phyloP scores from a whole-genome alignment of 1,140 invertebrate species.

The Diachasma alloeum region DNA sequence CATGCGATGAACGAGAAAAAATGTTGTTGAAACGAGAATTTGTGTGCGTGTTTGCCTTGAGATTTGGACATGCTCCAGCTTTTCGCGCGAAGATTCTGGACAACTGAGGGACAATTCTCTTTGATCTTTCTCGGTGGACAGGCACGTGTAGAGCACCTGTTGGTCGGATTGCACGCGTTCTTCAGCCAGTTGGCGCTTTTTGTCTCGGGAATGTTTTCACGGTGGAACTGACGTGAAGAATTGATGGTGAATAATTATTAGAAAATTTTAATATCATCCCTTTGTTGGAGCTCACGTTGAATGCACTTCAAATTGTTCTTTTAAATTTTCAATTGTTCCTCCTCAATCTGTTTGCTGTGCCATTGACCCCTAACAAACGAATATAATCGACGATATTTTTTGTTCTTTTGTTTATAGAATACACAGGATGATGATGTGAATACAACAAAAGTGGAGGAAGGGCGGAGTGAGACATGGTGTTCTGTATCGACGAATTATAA shows the following conservation, averaged over 20 bases:
- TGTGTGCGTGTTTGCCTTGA: too few relatives aligned
- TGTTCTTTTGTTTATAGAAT: neutral
- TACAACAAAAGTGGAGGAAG: neutral
- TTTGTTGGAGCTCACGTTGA: neutral
- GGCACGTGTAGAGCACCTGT: constrained; percentile 48
- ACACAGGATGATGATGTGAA: neutral
- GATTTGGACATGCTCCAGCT: too few relatives aligned
- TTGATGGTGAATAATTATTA: constrained; percentile 9
- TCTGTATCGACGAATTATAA: constrained; percentile 36
- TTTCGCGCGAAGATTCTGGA: neutral
- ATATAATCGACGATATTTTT: neutral
- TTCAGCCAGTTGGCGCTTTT: constrained; percentile 10
- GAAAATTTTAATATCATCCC: neutral
- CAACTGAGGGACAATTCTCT: constrained; percentile 38
- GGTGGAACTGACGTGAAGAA: constrained; percentile 37
- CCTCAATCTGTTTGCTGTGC: neutral
- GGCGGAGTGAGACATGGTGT: constrained; percentile 15
- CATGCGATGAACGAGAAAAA: neutral
- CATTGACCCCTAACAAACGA: neutral
- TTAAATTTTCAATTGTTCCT: neutral
- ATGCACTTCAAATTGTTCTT: neutral
- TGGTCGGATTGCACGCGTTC: constrained; percentile 43
- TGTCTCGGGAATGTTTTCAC: constrained; percentile 43
- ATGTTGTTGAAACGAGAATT: too few relatives aligned
- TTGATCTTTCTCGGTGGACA: constrained; percentile 38